phyloP scores from a whole-genome alignment of 2,797 vertebrate genomes.

The Bradypus variegatus region DNA sequence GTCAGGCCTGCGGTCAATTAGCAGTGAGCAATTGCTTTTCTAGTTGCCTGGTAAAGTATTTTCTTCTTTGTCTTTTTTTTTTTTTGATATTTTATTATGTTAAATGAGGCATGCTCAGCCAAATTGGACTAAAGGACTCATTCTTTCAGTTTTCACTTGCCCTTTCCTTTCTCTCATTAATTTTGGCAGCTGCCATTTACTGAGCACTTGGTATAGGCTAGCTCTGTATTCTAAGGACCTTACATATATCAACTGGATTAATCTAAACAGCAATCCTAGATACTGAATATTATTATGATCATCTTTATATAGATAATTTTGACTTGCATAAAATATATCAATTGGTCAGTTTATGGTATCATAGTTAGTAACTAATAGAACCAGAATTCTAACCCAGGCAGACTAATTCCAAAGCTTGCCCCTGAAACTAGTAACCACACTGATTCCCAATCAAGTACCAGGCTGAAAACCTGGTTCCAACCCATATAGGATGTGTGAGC shows the following conservation, averaged over 20 bases:
- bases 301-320: not conserved
- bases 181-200: not conserved
- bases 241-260: not conserved
- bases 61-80: not conserved
- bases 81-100: not conserved
- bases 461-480: not conserved
- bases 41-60: not conserved
- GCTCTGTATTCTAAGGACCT: not conserved
- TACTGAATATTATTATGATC: not conserved
- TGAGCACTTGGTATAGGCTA: not conserved
- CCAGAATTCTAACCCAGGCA: not conserved
- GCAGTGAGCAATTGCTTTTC: too few species aligned
- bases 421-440: not conserved
- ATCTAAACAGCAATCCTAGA: not conserved
- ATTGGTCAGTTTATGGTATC: not conserved
- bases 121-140: not conserved
- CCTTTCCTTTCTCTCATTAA: not conserved
- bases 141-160: not conserved
- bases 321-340: not conserved
- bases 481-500: not conserved
- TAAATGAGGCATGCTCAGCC: not conserved
- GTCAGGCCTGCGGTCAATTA: too few species aligned
- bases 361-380: not conserved
- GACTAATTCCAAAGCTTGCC: not conserved
- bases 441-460: not conserved